These are phyloP conservation scores for Monochamus alternatus DNA, from an alignment of 2,888 invertebrate genomes.

Conservation along the genomic window DNA sequence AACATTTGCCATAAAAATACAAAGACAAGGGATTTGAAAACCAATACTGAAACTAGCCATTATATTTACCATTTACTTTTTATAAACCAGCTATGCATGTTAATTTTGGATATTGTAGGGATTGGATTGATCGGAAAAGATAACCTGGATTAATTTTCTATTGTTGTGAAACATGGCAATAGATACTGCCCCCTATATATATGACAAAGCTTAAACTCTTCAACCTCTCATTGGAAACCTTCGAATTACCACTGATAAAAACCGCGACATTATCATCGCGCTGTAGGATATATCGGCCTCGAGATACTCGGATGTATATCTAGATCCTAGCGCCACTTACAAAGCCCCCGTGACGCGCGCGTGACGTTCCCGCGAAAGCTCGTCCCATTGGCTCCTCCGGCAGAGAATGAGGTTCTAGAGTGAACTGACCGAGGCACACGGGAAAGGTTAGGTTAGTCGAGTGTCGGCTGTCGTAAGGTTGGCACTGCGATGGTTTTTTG, in stretches of 20 bases:
- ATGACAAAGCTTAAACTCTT: no score
- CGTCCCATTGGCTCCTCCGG: slow-evolving; percentile 60
- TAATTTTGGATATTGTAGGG: no score
- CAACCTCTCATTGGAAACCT: background rate
- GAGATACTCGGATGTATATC: slow-evolving; percentile 22
- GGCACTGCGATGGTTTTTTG: slow-evolving; percentile 40
- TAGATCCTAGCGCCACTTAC: slow-evolving; percentile 48
- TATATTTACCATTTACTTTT: no score
- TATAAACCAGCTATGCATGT: no score
- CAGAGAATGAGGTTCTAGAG: slow-evolving; percentile 62
- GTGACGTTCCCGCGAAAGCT: slow-evolving; percentile 56
- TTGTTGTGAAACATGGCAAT: no score
- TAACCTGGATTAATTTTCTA: no score
- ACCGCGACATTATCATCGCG: slow-evolving; percentile 38
- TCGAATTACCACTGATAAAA: background rate
- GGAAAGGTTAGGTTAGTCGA: slow-evolving; percentile 67
- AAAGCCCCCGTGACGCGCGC: slow-evolving; percentile 62
- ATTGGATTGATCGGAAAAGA: no score
- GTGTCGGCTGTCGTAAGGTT: slow-evolving; percentile 55
- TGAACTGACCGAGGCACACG: slow-evolving; percentile 65
- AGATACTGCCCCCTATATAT: no score
- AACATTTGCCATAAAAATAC: no score
- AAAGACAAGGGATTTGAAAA: no score
- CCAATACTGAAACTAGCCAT: no score
- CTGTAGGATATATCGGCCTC: slow-evolving; percentile 41